These are phyloP conservation scores for Chascanopsetta lugubris DNA, from an alignment of 2,113 vertebrate species.

Conservation along the genomic window DNA sequence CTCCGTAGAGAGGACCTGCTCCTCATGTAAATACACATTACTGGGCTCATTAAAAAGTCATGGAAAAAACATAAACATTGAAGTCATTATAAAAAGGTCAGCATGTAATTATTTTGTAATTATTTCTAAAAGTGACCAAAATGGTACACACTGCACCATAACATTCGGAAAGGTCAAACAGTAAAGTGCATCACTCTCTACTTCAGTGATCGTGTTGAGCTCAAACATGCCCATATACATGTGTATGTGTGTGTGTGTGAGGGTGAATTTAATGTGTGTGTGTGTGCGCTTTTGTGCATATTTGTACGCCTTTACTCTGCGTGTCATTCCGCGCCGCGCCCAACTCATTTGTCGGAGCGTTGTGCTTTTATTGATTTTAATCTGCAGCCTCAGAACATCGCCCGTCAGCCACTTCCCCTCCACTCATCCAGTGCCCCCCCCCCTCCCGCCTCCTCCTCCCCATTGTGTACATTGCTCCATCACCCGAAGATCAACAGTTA, in stretches of 20 bases:
- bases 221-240: too few relatives aligned
- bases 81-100: too few relatives aligned
- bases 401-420: constrained; percentile 7
- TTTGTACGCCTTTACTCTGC: constrained; percentile 9
- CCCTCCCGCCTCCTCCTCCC: constrained; percentile 8
- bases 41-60: too few relatives aligned
- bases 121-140: too few relatives aligned
- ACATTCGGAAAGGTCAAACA: constrained; percentile 17
- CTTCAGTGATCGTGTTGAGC: too few relatives aligned
- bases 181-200: too few relatives aligned
- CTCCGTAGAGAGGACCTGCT: too few relatives aligned
- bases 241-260: neutral
- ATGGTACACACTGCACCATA: too few relatives aligned
- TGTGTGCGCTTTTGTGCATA: neutral
- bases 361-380: constrained; percentile 71
- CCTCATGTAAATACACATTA: too few relatives aligned
- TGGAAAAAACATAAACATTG: too few relatives aligned
- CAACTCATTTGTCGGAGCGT: constrained; percentile 26
- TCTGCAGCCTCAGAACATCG: constrained; percentile 40
- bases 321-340: constrained; percentile 35
- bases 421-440: neutral
- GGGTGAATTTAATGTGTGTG: too few relatives aligned
- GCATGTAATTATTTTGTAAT: too few relatives aligned
- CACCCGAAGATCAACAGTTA: constrained; percentile 48
- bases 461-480: constrained; percentile 38